Evolutionary conservation across 2,797 vertebrate species (phyloP), one percentile per base, ranked within the genome.

Genomic region (Helarctos malayanus): DNA sequence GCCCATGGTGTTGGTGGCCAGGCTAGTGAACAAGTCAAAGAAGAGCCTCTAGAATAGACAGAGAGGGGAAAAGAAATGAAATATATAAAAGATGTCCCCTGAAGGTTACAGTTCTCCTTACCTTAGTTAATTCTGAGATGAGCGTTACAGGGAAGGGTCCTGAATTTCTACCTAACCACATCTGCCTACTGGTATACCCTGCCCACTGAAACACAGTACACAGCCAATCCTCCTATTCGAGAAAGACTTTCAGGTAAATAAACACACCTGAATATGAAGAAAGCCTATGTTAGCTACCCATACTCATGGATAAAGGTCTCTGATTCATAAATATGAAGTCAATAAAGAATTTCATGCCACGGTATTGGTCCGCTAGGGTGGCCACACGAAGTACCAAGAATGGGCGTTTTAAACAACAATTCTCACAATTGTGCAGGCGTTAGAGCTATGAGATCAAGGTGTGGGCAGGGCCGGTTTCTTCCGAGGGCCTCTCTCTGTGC

Each of bases 21-120:
- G 56, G 69, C 16, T n/a, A 35, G 12, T 21, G 18, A 85, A 57
- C 13, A 38, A 95, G 32, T 86, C 61, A 75, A 52, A 81, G 12
- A 76, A 71, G 59, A 82, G 11, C 7, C 45, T 59, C 49, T n/a
- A 71, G 35, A 27, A 84, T 1, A 71, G 45, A 93, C 19, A 63
- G 12, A 78, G 49, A 38, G 7, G 68, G 54, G 59, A 68, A 85
- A 79, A 79, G 76, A 96, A 81, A 92, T 32, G 68, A 49, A 94
- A 65, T 25, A 41, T 5, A 21, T 16, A 45, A 63, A 86, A 88
- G 56, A 81, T 29, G 54, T 84, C 52, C 83, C 21, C 35, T 61
- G 41, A 21, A 57, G 61, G 15, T 76, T 82, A 69, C 69, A 35
- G 23, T 38, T 94, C 35, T 75, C 63, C 47, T 91, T 61, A 47